Conservation (phyloP, 1,140 invertebrate species). For the Megalopta genalis region DNA sequence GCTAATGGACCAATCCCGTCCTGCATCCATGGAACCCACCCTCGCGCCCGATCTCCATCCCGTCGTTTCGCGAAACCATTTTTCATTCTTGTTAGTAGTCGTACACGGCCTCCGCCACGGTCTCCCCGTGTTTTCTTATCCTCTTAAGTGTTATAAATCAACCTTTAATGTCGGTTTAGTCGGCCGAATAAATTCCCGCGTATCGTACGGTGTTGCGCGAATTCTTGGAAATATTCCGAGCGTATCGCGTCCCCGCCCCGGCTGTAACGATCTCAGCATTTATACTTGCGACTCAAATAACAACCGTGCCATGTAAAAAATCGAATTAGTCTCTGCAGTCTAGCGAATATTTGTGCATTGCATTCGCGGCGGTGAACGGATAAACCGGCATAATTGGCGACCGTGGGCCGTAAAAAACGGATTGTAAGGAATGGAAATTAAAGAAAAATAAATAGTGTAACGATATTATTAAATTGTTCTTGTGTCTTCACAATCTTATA, state of each 20-base stretch:
- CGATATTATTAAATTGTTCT: too few species aligned
- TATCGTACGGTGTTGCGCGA: conserved; percentile 10
- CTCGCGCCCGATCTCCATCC: not conserved
- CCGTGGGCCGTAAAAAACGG: too few species aligned
- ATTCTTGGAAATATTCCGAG: conserved; percentile 23
- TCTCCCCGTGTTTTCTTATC: conserved; percentile 31
- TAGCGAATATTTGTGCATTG: too few species aligned
- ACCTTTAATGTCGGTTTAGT: conserved; percentile 45
- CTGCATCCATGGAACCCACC: not conserved
- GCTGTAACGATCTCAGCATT: not conserved
- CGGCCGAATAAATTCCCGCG: conserved; percentile 19
- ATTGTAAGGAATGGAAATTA: too few species aligned
- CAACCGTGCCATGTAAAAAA: too few species aligned
- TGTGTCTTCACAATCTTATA: too few species aligned
- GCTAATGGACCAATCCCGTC: conserved; percentile 42
- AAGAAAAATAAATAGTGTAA: too few species aligned
- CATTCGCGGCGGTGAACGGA: too few species aligned
- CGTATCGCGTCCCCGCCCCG: not conserved
- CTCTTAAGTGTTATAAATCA: conserved; percentile 37
- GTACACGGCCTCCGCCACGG: not conserved
- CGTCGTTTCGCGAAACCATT: conserved; percentile 16
- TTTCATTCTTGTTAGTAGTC: conserved; percentile 45
- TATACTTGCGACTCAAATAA: not conserved
- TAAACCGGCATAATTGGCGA: too few species aligned
- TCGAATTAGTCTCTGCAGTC: too few species aligned